A percentile compares a stretch with the other conserved stretches of the same genome.
These are phyloP conservation scores for Tetrapedia diversipes DNA, from an alignment of 2,888 invertebrate species.

Conservation along the genomic window DNA sequence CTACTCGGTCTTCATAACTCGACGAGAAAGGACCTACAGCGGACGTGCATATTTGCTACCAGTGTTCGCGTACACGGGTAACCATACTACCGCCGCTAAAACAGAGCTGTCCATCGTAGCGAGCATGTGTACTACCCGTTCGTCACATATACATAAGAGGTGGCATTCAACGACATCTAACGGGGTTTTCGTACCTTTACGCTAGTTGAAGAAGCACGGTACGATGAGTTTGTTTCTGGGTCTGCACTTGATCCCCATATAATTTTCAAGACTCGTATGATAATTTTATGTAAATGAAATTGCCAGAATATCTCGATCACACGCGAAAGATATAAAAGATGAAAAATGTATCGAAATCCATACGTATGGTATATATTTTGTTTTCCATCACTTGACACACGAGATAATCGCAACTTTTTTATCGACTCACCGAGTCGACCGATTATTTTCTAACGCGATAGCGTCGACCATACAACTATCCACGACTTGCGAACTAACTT, in stretches of 20 bases:
- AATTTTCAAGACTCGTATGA: background rate
- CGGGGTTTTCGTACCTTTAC: slow-evolving; percentile 66
- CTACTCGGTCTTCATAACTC: slow-evolving; percentile 59
- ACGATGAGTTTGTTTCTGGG: slow-evolving; percentile 2
- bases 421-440: background rate
- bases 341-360: background rate
- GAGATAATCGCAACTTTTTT: background rate
- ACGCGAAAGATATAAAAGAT: too few species aligned
- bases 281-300: background rate
- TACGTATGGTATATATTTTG: background rate
- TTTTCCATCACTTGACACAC: background rate
- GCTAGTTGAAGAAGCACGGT: slow-evolving; percentile 2
- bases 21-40: slow-evolving; percentile 51
- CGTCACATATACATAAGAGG: slow-evolving; percentile 57
- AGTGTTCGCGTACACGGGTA: slow-evolving; percentile 11
- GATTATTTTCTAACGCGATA: slow-evolving; percentile 2
- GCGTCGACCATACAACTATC: background rate
- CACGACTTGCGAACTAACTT: too few species aligned
- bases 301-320: too few species aligned
- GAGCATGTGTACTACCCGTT: slow-evolving; percentile 27
- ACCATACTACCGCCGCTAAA: slow-evolving; percentile 5
- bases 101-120: background rate
- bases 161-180: slow-evolving; percentile 69
- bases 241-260: background rate
- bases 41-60: slow-evolving; percentile 47